A percentile compares a stretch with the other conserved stretches of the same genome.
These are phyloP conservation scores for Trachythela sp. DNA, from an alignment of 64 coral and sea anemone species.

Conservation along the genomic window DNA sequence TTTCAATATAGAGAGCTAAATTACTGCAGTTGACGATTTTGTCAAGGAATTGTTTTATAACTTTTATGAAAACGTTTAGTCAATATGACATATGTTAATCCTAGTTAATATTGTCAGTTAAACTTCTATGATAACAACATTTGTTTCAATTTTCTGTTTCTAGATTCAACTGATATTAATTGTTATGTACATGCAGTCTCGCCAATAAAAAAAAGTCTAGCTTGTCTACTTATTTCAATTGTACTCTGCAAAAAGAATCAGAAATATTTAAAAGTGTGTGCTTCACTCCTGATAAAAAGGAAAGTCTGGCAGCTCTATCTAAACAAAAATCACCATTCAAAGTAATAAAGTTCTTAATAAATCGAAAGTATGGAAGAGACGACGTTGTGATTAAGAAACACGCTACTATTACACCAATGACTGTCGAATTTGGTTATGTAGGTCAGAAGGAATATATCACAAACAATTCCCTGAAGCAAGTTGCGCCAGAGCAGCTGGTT, in stretches of 20 bases:
- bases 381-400: constrained; percentile 66
- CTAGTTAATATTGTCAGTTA: no score
- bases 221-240: constrained; percentile 57
- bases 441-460: constrained; percentile 54
- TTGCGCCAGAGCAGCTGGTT: constrained; percentile 67
- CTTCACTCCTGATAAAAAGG: constrained; percentile 60
- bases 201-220: constrained; percentile 61
- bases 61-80: no score
- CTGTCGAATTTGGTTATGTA: constrained; percentile 50
- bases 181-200: constrained; percentile 63
- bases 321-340: constrained; percentile 63
- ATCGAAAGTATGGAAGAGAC: constrained; percentile 53
- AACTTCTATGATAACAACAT: no score
- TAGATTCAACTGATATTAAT: constrained; percentile 46
- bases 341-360: constrained; percentile 58
- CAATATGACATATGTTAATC: no score
- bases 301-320: constrained; percentile 49
- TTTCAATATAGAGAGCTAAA: no score
- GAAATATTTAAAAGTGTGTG: constrained; percentile 54
- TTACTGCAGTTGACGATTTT: no score
- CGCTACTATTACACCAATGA: constrained; percentile 58
- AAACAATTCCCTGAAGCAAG: constrained; percentile 51
- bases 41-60: no score
- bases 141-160: constrained; percentile 23
- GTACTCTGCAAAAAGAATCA: constrained; percentile 66